A percentile compares a stretch with the other conserved stretches of the same genome.
Conservation (phyloP, 2,888 invertebrate genomes). For the Pherbina coryleti region DNA sequence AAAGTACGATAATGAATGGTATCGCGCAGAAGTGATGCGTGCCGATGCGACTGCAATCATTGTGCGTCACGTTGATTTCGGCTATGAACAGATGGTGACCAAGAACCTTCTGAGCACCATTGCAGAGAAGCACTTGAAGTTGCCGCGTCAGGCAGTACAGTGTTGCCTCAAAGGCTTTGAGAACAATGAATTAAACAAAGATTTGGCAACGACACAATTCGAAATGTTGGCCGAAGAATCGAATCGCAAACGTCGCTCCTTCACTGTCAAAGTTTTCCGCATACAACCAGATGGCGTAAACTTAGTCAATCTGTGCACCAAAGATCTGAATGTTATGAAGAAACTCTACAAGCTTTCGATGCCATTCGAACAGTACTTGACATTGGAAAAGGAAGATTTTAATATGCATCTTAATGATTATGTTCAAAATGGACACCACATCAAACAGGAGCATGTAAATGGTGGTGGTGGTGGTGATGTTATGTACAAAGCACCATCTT, state of each 20-base stretch:
- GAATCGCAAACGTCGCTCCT: conserved; percentile 63
- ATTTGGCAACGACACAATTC: conserved; percentile 70
- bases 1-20: conserved; percentile 88
- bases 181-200: conserved; percentile 60
- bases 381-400: conserved; percentile 66
- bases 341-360: conserved; percentile 70
- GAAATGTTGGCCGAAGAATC: conserved; percentile 78
- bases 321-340: conserved; percentile 73
- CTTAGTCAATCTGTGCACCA: conserved; percentile 63
- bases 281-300: conserved; percentile 69
- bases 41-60: conserved; percentile 74
- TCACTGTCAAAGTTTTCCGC: conserved; percentile 67
- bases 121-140: conserved; percentile 74
- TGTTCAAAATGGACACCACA: conserved; percentile 28
- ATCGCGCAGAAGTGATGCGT: conserved; percentile 84
- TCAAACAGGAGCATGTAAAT: conserved; percentile 17
- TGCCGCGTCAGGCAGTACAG: conserved; percentile 82
- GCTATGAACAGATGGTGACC: conserved; percentile 87
- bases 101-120: conserved; percentile 75
- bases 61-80: conserved; percentile 94
- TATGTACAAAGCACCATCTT: conserved; percentile 50
- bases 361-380: conserved; percentile 67
- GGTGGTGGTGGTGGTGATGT: conserved; percentile 39
- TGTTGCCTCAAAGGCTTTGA: conserved; percentile 80
- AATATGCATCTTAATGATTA: conserved; percentile 53